phyloP scores from a whole-genome alignment of 1,140 invertebrate species.

The Lasioglossum albipes region DNA sequence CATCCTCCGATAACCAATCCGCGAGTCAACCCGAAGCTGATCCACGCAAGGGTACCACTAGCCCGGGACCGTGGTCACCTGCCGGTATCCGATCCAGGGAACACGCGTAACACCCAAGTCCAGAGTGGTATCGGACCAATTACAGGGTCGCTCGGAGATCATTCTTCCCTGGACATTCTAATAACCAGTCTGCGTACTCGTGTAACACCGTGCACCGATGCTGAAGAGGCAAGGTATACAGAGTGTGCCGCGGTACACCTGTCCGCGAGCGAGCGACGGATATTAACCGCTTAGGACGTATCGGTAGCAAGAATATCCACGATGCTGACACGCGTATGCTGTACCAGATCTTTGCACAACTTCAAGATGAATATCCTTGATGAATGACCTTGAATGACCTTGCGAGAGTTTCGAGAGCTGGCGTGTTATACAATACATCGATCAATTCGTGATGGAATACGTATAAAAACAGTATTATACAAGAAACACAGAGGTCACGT shows the following conservation, averaged over 20 bases:
- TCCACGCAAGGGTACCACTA: neutral
- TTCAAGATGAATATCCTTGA: too few species aligned
- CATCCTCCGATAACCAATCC: slow-evolving; percentile 8
- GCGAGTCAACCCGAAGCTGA: neutral
- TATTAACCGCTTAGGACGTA: slow-evolving; percentile 50
- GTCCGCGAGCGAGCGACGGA: slow-evolving; percentile 33
- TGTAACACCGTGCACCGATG: neutral
- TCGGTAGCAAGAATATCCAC: slow-evolving; percentile 45
- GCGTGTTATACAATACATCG: too few species aligned
- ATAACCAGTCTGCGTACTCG: slow-evolving; percentile 5
- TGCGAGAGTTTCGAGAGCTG: too few species aligned
- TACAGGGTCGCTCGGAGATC: neutral
- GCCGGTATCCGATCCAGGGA: neutral
- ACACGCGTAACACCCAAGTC: neutral
- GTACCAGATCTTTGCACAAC: neutral
- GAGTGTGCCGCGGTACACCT: slow-evolving; percentile 32
- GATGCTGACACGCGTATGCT: slow-evolving; percentile 31
- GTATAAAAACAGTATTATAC: too few species aligned
- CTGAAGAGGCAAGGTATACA: neutral
- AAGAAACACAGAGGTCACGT: too few species aligned
- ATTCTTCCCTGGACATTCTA: slow-evolving; percentile 1
- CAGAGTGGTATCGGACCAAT: neutral
- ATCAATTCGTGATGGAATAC: too few species aligned
- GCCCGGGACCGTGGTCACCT: neutral
- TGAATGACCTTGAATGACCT: too few species aligned